phyloP scores from a whole-genome alignment of 1,140 invertebrate species.

The Neodiprion fabricii region DNA sequence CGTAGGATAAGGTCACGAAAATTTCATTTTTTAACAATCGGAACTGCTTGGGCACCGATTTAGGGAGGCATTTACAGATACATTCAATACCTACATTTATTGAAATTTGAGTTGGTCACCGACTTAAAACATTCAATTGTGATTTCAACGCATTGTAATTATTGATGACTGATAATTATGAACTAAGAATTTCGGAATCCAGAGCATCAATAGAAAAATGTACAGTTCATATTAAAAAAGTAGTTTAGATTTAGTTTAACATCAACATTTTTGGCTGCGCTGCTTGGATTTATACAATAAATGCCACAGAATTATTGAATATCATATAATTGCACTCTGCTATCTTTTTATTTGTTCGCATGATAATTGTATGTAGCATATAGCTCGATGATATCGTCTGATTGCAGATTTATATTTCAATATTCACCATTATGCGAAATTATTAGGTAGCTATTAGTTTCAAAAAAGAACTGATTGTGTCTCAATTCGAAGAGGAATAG shows the following conservation, averaged over 20 bases:
- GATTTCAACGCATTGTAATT: no score
- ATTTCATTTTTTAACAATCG: no score
- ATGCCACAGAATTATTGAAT: constrained; percentile 38
- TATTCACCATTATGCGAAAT: no score
- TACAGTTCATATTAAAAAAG: constrained; percentile 44
- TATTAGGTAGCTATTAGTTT: no score
- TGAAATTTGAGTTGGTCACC: no score
- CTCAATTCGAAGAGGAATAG: background rate
- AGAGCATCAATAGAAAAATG: constrained; percentile 44
- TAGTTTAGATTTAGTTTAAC: constrained; percentile 13
- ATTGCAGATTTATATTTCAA: no score
- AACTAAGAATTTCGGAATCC: constrained; percentile 36
- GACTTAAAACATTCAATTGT: no score
- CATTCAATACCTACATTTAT: no score
- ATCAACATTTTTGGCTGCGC: constrained; percentile 27
- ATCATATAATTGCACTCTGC: background rate
- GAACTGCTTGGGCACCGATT: no score
- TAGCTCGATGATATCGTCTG: background rate
- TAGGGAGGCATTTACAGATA: no score
- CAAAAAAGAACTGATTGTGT: background rate
- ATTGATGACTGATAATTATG: background rate
- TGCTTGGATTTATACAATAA: constrained; percentile 29
- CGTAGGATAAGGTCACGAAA: no score
- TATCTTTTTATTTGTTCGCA: background rate
- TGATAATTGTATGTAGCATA: background rate